phyloP scores from a whole-genome alignment of 2,888 invertebrate genomes.

The Lutraria lutraria region DNA sequence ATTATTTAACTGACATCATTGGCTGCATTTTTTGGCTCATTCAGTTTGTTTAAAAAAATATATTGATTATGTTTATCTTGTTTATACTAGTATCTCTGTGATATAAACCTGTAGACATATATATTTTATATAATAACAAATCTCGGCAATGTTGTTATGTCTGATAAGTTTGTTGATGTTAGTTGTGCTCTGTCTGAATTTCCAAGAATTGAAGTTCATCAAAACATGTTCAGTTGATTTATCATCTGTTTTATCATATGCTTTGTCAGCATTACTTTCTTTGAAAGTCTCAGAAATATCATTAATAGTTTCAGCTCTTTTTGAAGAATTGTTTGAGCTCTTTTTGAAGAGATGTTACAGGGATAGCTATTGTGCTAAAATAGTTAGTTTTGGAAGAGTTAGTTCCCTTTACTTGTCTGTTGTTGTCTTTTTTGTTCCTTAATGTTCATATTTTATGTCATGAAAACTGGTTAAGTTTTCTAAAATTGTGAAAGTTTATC shows the following conservation, averaged over 20 bases:
- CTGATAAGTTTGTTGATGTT: neutral
- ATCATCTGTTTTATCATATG: neutral
- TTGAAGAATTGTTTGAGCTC: too few species aligned
- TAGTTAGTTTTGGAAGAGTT: too few species aligned
- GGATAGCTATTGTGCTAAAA: too few species aligned
- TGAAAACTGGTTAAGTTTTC: too few species aligned
- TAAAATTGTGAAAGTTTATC: too few species aligned
- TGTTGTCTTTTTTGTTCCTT: neutral
- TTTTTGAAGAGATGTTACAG: too few species aligned
- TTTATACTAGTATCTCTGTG: neutral
- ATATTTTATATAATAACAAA: neutral
- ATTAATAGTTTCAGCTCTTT: too few species aligned
- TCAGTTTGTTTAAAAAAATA: neutral
- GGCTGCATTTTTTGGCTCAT: neutral
- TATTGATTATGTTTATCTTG: neutral
- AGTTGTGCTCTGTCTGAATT: neutral
- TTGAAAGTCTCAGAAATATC: conserved; percentile 8
- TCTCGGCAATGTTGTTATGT: neutral
- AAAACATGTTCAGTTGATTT: neutral
- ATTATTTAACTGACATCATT: neutral
- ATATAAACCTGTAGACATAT: neutral
- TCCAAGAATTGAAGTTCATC: neutral
- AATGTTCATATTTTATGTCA: neutral
- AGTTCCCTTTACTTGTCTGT: neutral
- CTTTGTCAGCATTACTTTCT: too few species aligned